These are phyloP conservation scores for Cynodonichthys magdalenae DNA, from an alignment of 2,797 vertebrate genomes.

Conservation along the genomic window DNA sequence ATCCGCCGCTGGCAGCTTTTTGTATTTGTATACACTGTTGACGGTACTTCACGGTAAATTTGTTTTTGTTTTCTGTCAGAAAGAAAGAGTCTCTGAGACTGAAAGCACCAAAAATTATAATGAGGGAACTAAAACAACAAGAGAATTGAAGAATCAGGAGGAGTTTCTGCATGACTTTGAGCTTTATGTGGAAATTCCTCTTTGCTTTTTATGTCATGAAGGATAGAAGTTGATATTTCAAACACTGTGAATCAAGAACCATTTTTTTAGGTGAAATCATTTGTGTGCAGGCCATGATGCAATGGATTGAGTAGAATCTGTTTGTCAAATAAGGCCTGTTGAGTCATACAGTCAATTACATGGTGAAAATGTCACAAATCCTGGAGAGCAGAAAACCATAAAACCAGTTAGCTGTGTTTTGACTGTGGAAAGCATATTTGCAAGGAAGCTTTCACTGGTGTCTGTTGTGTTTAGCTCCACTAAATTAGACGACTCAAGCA, in stretches of 20 bases:
- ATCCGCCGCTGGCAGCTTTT: conserved; percentile 8
- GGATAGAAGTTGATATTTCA: not conserved
- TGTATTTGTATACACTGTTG: conserved; percentile 3
- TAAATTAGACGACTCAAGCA: not conserved
- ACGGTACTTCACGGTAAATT: not conserved
- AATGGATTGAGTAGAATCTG: conserved; percentile 4
- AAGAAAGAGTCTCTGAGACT: not conserved
- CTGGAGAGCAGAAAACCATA: not conserved
- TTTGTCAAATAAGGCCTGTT: conserved; percentile 19
- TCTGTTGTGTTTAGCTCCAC: not conserved
- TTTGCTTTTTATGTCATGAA: conserved; percentile 7
- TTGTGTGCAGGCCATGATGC: conserved; percentile 14
- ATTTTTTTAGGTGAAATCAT: conserved; percentile 6
- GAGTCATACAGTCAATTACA: conserved; percentile 5
- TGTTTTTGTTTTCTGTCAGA: conserved; percentile 6
- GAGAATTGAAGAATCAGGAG: conserved; percentile 2
- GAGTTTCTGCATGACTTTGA: not conserved
- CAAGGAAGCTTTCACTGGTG: not conserved
- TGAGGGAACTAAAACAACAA: conserved; percentile 4
- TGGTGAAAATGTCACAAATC: conserved; percentile 14
- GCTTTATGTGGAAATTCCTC: not conserved
- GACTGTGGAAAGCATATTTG: conserved; percentile 4
- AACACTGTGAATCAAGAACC: conserved; percentile 1
- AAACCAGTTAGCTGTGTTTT: not conserved
- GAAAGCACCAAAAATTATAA: conserved; percentile 18